phyloP scores from a whole-genome alignment of 2,888 invertebrate genomes.

The Lottia gigantea region DNA sequence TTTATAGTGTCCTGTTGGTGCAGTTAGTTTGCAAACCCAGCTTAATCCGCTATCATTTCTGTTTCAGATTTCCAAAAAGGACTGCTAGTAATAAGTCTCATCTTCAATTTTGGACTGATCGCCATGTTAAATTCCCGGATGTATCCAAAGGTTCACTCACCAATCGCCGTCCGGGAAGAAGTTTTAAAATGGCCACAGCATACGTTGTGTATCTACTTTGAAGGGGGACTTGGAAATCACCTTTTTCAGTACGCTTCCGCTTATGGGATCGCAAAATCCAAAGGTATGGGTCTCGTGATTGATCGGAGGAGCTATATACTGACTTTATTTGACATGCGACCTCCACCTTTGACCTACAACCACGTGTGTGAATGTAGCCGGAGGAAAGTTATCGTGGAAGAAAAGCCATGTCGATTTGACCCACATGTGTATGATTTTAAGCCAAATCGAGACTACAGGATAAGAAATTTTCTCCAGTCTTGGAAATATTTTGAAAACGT shows the following conservation, averaged over 20 bases:
- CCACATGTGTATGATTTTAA: background rate
- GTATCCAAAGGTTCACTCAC: background rate
- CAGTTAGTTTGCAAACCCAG: too few species aligned
- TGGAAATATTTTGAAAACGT: constrained; percentile 5
- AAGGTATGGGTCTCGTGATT: background rate
- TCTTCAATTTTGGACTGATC: background rate
- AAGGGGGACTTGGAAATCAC: background rate
- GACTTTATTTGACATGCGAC: background rate
- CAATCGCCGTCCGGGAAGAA: background rate
- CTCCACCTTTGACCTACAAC: background rate
- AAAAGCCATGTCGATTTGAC: constrained; percentile 1
- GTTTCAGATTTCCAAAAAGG: background rate
- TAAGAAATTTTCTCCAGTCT: background rate
- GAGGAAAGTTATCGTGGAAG: background rate
- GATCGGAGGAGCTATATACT: background rate
- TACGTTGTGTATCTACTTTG: background rate
- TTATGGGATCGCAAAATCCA: background rate
- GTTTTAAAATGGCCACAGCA: background rate
- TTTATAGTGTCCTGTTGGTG: too few species aligned
- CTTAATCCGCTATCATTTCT: too few species aligned
- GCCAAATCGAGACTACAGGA: background rate
- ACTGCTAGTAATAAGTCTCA: background rate
- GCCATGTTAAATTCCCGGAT: background rate
- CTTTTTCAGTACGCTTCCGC: background rate
- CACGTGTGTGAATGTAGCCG: background rate